phyloP scores from a whole-genome alignment of 2,888 invertebrate genomes.

The Lottia gigantea region DNA sequence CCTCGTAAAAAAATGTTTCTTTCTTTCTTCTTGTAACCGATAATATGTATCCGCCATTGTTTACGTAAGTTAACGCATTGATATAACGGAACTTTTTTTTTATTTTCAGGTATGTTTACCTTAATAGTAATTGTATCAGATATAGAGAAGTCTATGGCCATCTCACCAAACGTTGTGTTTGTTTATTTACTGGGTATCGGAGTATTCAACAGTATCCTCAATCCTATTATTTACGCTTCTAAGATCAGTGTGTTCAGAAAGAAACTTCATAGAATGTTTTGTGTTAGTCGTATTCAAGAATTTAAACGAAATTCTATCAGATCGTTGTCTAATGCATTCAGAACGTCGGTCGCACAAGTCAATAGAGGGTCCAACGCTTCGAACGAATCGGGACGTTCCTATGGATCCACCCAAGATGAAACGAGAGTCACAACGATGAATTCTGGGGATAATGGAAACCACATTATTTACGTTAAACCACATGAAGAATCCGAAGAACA shows the following conservation, averaged over 20 bases:
- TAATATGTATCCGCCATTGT: too few species aligned
- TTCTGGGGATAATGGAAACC: too few species aligned
- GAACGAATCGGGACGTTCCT: neutral
- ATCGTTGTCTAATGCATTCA: slow-evolving; percentile 11
- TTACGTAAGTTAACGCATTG: too few species aligned
- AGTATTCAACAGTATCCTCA: slow-evolving; percentile 28
- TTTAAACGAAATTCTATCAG: slow-evolving; percentile 9
- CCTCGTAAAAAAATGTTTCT: too few species aligned
- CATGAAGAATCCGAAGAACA: too few species aligned
- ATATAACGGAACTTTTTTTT: neutral
- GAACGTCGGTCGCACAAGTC: neutral
- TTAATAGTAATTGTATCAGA: slow-evolving; percentile 20
- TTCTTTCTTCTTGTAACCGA: too few species aligned
- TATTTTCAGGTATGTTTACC: slow-evolving; percentile 27
- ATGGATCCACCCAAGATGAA: neutral
- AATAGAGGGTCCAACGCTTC: neutral
- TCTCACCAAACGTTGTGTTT: slow-evolving; percentile 30
- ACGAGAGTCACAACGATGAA: too few species aligned
- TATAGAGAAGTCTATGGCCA: slow-evolving; percentile 12
- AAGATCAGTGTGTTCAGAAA: slow-evolving; percentile 24
- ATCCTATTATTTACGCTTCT: slow-evolving; percentile 30
- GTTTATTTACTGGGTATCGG: slow-evolving; percentile 29
- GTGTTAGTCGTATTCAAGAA: slow-evolving; percentile 9
- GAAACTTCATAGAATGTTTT: slow-evolving; percentile 7
- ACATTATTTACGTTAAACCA: too few species aligned